Percentiles rank a stretch among this genome's conserved stretches.
Evolutionary conservation across 1,140 invertebrate species (phyloP).

Genomic region (Orussus abietinus): DNA sequence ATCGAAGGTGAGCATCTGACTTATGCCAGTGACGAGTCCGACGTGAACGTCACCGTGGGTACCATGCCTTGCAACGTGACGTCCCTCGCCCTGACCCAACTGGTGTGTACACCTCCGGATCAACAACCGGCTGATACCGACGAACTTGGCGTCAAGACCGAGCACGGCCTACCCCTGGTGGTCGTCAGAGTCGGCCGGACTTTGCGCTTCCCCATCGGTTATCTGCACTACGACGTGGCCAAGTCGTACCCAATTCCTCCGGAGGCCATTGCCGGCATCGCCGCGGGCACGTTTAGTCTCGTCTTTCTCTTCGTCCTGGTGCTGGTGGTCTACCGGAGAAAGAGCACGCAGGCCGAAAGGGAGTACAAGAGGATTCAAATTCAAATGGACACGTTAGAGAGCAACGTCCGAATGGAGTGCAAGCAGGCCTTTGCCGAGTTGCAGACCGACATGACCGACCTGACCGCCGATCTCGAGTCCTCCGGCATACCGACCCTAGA

Average conservation of each 20-base stretch:
- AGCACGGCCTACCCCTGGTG: constrained; percentile 77
- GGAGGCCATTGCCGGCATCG: constrained; percentile 81
- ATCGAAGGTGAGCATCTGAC: constrained; percentile 93
- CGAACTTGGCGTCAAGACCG: constrained; percentile 74
- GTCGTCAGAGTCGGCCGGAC: constrained; percentile 86
- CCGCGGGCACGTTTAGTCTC: constrained; percentile 76
- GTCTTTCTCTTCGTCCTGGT: constrained; percentile 82
- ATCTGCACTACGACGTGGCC: constrained; percentile 83
- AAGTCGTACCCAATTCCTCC: constrained; percentile 80
- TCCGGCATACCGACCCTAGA: constrained; percentile 94
- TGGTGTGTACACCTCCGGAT: constrained; percentile 87
- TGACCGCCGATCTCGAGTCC: constrained; percentile 92
- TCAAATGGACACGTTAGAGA: constrained; percentile 98
- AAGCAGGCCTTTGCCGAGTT: constrained; percentile 98
- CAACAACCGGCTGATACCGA: constrained; percentile 81
- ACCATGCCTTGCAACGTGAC: constrained; percentile 86
- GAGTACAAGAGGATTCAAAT: constrained; percentile 98
- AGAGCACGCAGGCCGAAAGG: constrained; percentile 90
- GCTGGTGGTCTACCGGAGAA: constrained; percentile 82
- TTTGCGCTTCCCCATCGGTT: constrained; percentile 81
- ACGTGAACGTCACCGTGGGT: constrained; percentile 92
- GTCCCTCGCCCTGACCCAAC: constrained; percentile 79
- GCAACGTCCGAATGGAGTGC: constrained; percentile 95
- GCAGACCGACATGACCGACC: constrained; percentile 98
- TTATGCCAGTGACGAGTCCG: constrained; percentile 85